Evolutionary conservation across 2,888 invertebrate genomes (phyloP).

Genomic region (Apamea anceps): DNA sequence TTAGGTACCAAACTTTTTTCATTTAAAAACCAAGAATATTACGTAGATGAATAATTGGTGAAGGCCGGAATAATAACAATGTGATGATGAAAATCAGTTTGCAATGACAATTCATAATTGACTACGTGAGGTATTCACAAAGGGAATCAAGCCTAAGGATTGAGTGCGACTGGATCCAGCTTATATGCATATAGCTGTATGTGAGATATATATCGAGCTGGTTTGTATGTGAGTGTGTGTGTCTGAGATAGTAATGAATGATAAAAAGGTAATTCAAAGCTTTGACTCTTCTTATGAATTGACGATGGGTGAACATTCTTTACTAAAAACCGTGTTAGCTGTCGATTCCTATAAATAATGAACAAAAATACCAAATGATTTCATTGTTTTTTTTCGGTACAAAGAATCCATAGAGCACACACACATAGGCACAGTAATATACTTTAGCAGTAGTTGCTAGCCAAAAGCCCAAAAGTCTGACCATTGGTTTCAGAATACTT

Average conservation of each 20-base stretch:
- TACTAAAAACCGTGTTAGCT: background rate
- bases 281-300: background rate
- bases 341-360: too few species aligned
- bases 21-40: constrained; percentile 16
- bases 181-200: background rate
- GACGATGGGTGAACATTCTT: background rate
- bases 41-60: constrained; percentile 10
- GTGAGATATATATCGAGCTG: background rate
- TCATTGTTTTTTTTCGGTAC: too few species aligned
- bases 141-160: constrained; percentile 40
- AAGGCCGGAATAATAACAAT: constrained; percentile 19
- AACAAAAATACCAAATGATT: too few species aligned
- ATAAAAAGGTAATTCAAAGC: background rate
- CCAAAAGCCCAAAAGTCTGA: too few species aligned
- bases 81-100: constrained; percentile 49
- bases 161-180: constrained; percentile 29
- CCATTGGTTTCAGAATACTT: too few species aligned
- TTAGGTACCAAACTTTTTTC: constrained; percentile 14
- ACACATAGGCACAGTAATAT: too few species aligned
- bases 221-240: background rate
- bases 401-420: too few species aligned
- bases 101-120: constrained; percentile 52
- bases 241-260: background rate
- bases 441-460: too few species aligned
- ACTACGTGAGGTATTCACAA: constrained; percentile 54